phyloP scores from a whole-genome alignment of 2,113 vertebrate species.

The Microcebus ravelobensis region DNA sequence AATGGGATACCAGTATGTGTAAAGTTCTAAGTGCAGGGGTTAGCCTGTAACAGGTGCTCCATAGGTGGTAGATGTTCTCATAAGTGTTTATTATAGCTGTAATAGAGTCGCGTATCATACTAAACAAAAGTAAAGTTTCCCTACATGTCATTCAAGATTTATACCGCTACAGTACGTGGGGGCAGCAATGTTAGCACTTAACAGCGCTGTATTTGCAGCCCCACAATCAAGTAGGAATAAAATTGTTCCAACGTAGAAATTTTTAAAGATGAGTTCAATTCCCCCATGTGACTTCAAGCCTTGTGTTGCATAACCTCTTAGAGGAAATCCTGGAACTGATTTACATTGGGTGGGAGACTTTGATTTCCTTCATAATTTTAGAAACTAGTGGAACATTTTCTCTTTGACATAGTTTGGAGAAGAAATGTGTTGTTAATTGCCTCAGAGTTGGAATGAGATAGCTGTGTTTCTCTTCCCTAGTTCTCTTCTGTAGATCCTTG shows the following conservation, averaged over 20 bases:
- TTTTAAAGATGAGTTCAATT: constrained; percentile 16
- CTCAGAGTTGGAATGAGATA: background rate
- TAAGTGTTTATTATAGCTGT: background rate
- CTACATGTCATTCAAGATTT: background rate
- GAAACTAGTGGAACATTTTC: constrained; percentile 58
- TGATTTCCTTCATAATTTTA: constrained; percentile 63
- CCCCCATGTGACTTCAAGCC: constrained; percentile 22
- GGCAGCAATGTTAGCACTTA: background rate
- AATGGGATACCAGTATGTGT: background rate
- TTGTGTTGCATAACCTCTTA: constrained; percentile 48
- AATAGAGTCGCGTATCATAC: background rate
- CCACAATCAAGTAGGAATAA: background rate
- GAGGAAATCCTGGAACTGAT: constrained; percentile 68
- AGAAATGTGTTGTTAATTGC: background rate
- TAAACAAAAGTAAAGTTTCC: background rate
- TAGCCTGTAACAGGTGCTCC: background rate
- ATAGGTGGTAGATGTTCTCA: background rate
- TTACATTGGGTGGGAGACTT: constrained; percentile 58
- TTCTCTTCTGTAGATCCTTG: background rate
- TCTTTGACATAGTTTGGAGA: constrained; percentile 29
- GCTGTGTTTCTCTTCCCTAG: background rate
- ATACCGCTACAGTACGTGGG: background rate
- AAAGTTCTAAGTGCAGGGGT: background rate
- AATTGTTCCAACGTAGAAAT: constrained; percentile 26
- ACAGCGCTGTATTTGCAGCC: background rate